phyloP scores from a whole-genome alignment of 2,888 invertebrate species.

The Leistus spinibarbis region DNA sequence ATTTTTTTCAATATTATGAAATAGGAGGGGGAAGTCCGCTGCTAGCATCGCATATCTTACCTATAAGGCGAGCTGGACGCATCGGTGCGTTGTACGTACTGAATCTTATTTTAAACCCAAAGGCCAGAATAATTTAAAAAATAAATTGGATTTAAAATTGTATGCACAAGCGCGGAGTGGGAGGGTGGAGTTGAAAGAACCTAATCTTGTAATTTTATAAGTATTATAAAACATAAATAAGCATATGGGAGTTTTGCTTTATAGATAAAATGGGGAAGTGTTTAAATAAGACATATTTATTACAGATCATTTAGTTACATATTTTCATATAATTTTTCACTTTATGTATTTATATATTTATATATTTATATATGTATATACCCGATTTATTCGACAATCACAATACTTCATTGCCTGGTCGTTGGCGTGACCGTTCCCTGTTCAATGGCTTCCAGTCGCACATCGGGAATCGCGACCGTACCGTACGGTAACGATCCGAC shows the following conservation, averaged over 20 bases:
- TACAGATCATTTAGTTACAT: constrained; percentile 56
- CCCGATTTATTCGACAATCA: constrained; percentile 52
- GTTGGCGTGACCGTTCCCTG: constrained; percentile 11
- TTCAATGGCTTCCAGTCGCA: background rate
- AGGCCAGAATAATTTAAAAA: no score
- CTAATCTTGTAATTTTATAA: no score
- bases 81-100: no score
- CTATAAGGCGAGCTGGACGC: no score
- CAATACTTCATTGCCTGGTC: constrained; percentile 39
- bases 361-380: constrained; percentile 57
- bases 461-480: background rate
- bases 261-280: constrained; percentile 16
- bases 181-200: no score
- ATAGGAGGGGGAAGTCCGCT: no score
- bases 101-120: no score
- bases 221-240: no score
- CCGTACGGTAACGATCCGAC: background rate
- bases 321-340: constrained; percentile 54
- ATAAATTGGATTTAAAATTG: no score
- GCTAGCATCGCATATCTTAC: no score
- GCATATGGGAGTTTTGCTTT: background rate
- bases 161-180: no score
- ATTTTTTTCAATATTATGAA: no score
- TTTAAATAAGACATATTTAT: constrained; percentile 56
- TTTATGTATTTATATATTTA: constrained; percentile 54